Base-by-base conservation (phyloP, 2,113 vertebrate species). In the Pollachius pollachius region DNA sequence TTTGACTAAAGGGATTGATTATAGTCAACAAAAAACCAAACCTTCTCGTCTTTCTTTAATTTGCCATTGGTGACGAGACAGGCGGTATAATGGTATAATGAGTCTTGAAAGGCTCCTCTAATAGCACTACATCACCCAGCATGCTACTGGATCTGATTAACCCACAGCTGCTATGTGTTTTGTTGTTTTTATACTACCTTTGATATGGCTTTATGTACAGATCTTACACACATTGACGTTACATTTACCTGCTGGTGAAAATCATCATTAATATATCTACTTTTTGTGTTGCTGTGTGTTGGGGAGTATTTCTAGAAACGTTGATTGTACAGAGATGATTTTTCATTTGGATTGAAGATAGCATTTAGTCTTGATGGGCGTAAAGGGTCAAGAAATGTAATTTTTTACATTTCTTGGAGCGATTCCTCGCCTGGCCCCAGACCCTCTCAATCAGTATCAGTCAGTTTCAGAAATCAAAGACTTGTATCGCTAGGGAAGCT, bases 61-160 rank as follows among this genome's bases (percentile, higher is more conserved):
- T 67, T 52, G 30, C 62, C 34, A 66, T 60, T 30, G 58, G 60
- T 19, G 19, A 80, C 48, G 18, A 30, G 60, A 68, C 37, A 71
- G 64, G 19, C 64, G 61, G 41, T 48, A 48, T 74, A 75, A 73
- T 62, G 81, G 61, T 17, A 3, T 72, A 71, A 63, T 61, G 9
- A 15, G 27, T 66, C 54, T 71, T 58, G 69, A 65, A 74, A 85
- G 56, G 30, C 65, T 23, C 52, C 52, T 73, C 78, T 83, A 63
- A 78, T 84, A 48, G 77, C 75, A 85, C 66, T 25, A 61, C 68
- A 6, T 56, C 23, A 52, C 72, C 72, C 71, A 67, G 77, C 75
- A 82, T 70, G 56, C 66, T 67, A 63, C 64, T 64, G 11, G 8
- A 1, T 21, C 62, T 76, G 34, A 88, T 85, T 78, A 83, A 72